These are phyloP conservation scores for Drosophila ezoana DNA, from an alignment of 2,888 invertebrate species.

Conservation along the genomic window DNA sequence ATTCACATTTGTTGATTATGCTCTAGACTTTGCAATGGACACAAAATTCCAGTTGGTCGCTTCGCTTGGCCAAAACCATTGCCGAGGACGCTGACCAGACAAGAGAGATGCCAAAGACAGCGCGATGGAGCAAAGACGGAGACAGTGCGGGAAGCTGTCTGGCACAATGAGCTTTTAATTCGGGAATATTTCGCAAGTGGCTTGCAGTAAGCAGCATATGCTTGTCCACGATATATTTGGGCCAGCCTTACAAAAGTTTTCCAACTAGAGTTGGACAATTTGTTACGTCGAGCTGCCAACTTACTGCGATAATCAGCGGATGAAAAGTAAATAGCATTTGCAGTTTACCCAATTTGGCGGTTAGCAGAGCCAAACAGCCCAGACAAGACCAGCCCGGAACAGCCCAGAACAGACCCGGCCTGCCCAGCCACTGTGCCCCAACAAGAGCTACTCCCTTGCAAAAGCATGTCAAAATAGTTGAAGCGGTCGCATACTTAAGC, in stretches of 20 bases:
- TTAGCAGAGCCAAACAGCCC: background rate
- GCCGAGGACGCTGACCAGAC: background rate
- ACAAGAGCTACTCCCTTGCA: background rate
- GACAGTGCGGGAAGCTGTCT: background rate
- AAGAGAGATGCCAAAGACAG: background rate
- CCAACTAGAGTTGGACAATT: constrained; percentile 11
- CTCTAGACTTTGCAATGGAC: constrained; percentile 14
- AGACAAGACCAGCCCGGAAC: no score
- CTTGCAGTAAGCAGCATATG: background rate
- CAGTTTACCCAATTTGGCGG: constrained; percentile 5
- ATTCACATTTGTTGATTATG: constrained; percentile 44
- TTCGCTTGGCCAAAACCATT: constrained; percentile 1
- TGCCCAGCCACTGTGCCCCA: background rate
- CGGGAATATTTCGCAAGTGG: background rate
- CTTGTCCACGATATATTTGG: background rate
- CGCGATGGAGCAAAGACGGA: no score
- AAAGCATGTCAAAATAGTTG: constrained; percentile 37
- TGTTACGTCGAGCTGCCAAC: constrained; percentile 2
- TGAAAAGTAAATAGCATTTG: constrained; percentile 29
- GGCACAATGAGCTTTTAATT: constrained; percentile 29
- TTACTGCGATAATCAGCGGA: background rate
- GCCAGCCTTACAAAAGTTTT: background rate
- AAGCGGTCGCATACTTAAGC: constrained; percentile 29
- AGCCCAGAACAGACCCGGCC: background rate
- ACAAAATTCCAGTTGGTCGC: constrained; percentile 32